Evolutionary conservation across 2,797 vertebrate genomes (phyloP).

Genomic region (Odontamblyopus lacepedii): DNA sequence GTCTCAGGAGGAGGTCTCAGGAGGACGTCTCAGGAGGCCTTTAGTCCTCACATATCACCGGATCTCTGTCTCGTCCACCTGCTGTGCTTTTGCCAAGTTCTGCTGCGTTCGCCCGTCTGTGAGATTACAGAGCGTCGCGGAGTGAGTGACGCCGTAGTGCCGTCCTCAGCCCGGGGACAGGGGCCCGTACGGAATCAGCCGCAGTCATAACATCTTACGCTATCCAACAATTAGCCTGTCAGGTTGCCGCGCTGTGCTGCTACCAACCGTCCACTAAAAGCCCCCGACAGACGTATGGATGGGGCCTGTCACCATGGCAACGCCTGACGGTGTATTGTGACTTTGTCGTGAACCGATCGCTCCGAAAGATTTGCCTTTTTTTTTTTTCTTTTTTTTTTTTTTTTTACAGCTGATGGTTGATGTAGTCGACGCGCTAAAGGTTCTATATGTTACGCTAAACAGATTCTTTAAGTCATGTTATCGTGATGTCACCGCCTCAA

Average conservation of each 20-base stretch:
- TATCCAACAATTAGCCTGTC: slow-evolving; percentile 6
- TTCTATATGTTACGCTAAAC: no score
- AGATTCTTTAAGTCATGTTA: no score
- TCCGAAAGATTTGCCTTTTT: not conserved
- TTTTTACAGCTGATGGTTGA: not conserved
- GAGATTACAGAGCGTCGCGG: not conserved
- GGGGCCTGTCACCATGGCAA: not conserved
- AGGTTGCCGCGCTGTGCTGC: not conserved
- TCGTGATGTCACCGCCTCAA: no score
- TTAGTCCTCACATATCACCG: not conserved
- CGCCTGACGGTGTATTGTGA: not conserved
- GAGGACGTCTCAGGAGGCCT: no score
- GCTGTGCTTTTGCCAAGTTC: not conserved
- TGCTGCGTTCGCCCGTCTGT: not conserved
- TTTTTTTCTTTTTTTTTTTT: not conserved
- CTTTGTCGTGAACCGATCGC: not conserved
- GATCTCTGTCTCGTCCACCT: not conserved
- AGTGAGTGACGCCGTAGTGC: not conserved
- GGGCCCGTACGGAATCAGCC: not conserved
- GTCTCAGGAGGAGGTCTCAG: no score
- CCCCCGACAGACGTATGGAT: not conserved
- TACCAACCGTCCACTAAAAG: not conserved
- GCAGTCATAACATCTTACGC: not conserved
- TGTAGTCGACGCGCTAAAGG: not conserved
- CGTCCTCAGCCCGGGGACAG: not conserved